Percentiles rank a stretch among this genome's conserved stretches.
Evolutionary conservation across 2,113 vertebrate species (phyloP).

Genomic region (Tachysurus vachellii): DNA sequence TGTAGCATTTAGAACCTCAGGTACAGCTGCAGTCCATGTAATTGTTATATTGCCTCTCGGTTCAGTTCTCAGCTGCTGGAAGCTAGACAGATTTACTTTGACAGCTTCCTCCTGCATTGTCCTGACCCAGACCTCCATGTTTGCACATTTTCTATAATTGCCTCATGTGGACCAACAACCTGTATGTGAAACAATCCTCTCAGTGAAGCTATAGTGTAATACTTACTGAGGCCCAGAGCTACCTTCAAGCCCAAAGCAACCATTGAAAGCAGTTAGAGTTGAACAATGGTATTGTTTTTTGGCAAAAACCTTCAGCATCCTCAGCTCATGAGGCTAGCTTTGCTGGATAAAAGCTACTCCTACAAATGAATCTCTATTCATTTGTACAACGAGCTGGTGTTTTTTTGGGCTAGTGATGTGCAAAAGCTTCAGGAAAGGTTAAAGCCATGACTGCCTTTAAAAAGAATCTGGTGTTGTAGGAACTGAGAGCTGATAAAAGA

Average conservation of each 20-base stretch:
- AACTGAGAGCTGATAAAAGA: neutral
- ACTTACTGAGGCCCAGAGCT: neutral
- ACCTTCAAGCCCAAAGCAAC: neutral
- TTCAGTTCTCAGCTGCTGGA: neutral
- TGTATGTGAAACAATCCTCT: neutral
- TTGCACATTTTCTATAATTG: neutral
- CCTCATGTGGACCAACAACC: slow-evolving; percentile 1
- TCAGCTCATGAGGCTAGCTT: slow-evolving; percentile 16
- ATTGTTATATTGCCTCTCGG: slow-evolving; percentile 24
- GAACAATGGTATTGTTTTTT: slow-evolving; percentile 3
- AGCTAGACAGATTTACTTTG: neutral
- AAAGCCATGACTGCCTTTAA: slow-evolving; percentile 34
- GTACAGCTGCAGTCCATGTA: slow-evolving; percentile 21
- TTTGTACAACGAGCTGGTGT: slow-evolving; percentile 14
- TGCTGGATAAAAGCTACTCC: slow-evolving; percentile 36
- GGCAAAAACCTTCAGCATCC: slow-evolving; percentile 32
- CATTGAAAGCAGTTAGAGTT: neutral
- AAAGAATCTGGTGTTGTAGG: slow-evolving; percentile 4
- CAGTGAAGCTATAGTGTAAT: neutral
- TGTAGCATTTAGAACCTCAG: slow-evolving; percentile 26
- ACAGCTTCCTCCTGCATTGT: slow-evolving; percentile 17
- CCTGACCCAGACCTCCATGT: slow-evolving; percentile 6
- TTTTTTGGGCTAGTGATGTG: slow-evolving; percentile 34
- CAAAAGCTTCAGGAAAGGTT: slow-evolving; percentile 32
- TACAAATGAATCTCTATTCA: slow-evolving; percentile 38